Evolutionary conservation across 2,888 invertebrate species (phyloP).

Genomic region (Clanis bilineata): DNA sequence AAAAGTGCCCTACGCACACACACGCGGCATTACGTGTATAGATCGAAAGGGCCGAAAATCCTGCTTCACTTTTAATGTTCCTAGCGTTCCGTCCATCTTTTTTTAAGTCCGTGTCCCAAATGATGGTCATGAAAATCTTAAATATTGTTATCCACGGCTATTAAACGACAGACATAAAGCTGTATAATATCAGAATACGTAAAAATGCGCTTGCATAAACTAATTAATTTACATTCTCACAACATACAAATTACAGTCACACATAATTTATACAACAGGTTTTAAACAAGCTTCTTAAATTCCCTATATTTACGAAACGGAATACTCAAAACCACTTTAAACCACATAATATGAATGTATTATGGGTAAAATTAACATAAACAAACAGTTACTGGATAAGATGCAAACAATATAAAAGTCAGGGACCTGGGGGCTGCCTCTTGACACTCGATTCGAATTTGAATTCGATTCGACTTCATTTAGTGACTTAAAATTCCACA

Average conservation of each 20-base stretch:
- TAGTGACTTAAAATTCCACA: no score
- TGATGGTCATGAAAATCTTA: no score
- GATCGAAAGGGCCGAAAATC: no score
- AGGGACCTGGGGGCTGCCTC: no score
- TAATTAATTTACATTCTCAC: not conserved
- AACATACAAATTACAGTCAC: not conserved
- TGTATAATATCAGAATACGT: no score
- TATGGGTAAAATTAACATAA: not conserved
- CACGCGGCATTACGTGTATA: no score
- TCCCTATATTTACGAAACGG: not conserved
- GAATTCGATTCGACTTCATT: no score
- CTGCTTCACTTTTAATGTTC: no score
- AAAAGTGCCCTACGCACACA: no score
- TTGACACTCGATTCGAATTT: no score
- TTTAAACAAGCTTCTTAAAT: not conserved
- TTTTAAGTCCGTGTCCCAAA: no score
- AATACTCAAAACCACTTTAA: not conserved
- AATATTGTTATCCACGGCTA: not conserved
- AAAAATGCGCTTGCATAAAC: not conserved
- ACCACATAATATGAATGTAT: not conserved
- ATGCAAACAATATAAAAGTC: conserved; percentile 4
- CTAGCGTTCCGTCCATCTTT: no score
- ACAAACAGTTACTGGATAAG: not conserved
- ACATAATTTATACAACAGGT: not conserved
- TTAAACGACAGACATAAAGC: not conserved